Base-by-base conservation (phyloP, 1,140 invertebrate genomes). In the Pomacea maculata region DNA sequence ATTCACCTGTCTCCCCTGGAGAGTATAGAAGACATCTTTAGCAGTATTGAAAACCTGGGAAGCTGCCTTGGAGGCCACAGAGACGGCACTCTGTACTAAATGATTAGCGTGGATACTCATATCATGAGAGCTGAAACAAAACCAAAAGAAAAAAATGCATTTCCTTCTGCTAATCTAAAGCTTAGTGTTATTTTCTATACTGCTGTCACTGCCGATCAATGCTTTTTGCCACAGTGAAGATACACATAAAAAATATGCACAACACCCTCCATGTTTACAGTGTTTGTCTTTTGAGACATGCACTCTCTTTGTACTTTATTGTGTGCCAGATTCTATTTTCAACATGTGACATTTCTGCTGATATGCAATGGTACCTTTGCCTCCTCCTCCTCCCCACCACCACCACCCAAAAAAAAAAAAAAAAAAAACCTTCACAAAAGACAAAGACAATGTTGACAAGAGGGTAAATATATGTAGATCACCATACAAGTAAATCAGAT, bases 1-100 rank as follows among this genome's bases (percentile, higher is more conserved):
- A 76, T 79, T 72, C 76, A 88, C 86, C 79, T 84, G 82, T 78
- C 82, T 86, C 25, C 82, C 88, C 55, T 88, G 87, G 71, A 86
- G 80, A 21, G 87, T 87, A 57, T 84, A 81, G 79, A 88, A 87
- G 14, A 88, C 87, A 65, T 86, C 87, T 79, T 86, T 86, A 74
- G 86, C 85, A 19, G 87, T 88, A 45, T 81, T 84, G 70, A 83
- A 87, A 34, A 86, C 87, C 29, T 85, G 83, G n/a, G 84, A 80
- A 12, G 87, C 88, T 70, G 86, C 87, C 21, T 78, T 83, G 9
- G 83, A 81, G 17, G 86, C 87, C 15, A 83, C 83, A 29, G 79
- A 79, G 1, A 87, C 78, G 9, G 86, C 85, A 34, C 82, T 84
- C 45, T 79, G 34, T 64, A 85, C 81, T 29, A 87, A 75, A 70